Evolutionary conservation across 2,113 vertebrate species (phyloP).

Genomic region (Lucifuga dentata): DNA sequence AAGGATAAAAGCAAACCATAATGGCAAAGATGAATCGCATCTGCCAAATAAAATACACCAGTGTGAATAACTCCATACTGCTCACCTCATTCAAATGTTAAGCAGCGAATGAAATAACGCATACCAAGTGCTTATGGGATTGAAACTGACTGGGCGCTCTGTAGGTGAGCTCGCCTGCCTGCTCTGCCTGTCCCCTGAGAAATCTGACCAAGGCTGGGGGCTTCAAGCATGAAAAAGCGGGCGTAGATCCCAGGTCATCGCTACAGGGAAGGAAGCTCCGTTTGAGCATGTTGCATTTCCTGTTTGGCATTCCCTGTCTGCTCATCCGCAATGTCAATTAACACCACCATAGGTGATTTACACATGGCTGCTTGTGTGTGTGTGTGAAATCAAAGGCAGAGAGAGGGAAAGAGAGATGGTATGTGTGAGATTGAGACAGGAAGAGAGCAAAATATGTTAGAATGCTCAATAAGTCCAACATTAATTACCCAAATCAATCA

Average conservation of each 20-base stretch:
- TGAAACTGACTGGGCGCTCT: constrained; percentile 37
- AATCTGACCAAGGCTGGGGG: constrained; percentile 2
- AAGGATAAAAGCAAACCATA: constrained; percentile 36
- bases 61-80: constrained; percentile 13
- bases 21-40: constrained; percentile 8
- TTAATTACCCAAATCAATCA: constrained; percentile 59
- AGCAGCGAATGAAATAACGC: constrained; percentile 34
- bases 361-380: not conserved
- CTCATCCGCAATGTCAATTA: too few relatives aligned
- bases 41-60: constrained; percentile 19
- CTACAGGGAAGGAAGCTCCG: not conserved
- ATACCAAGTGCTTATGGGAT: constrained; percentile 29
- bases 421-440: not conserved
- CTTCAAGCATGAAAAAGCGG: constrained; percentile 11
- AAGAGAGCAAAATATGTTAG: constrained; percentile 13
- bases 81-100: constrained; percentile 43
- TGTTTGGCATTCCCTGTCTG: not conserved
- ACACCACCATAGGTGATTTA: not conserved
- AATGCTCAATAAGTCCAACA: constrained; percentile 48
- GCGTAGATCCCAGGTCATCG: constrained; percentile 13
- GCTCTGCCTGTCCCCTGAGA: constrained; percentile 9
- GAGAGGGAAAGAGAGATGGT: not conserved
- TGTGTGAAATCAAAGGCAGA: not conserved
- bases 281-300: constrained; percentile 4
- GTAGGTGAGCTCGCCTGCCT: not conserved